Percentiles rank a stretch among this genome's conserved stretches.
These are phyloP conservation scores for Peromyscus leucopus DNA, from an alignment of 2,113 vertebrate species.

Conservation along the genomic window DNA sequence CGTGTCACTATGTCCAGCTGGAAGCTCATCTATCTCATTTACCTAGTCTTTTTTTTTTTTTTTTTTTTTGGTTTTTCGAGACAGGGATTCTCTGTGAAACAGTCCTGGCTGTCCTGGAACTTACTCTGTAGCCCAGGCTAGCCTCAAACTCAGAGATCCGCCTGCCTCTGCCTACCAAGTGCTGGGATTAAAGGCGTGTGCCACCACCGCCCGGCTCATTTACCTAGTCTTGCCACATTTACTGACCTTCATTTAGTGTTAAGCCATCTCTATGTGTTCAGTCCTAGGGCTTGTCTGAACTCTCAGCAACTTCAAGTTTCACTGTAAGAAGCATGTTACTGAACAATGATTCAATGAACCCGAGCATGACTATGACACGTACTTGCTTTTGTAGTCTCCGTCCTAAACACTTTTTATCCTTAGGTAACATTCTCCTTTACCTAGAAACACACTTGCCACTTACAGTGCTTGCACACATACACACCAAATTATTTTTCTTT, in stretches of 20 bases:
- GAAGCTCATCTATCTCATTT: background rate
- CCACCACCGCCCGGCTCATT: no score
- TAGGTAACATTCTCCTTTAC: background rate
- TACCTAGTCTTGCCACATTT: conserved; percentile 4
- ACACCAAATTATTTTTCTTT: conserved; percentile 43
- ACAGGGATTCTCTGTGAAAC: no score
- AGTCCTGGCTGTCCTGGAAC: no score
- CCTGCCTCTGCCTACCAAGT: no score
- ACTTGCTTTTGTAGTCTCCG: conserved; percentile 9
- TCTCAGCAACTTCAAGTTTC: background rate
- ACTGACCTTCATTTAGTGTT: background rate
- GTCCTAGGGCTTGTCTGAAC: background rate
- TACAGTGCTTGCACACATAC: background rate
- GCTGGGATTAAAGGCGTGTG: no score
- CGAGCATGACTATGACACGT: conserved; percentile 1
- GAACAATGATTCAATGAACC: conserved; percentile 3
- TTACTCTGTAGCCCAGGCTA: no score
- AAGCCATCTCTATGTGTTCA: conserved; percentile 1
- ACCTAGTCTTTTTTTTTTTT: background rate
- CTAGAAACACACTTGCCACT: conserved; percentile 18
- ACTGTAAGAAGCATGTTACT: background rate
- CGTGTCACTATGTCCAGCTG: background rate
- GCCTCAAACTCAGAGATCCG: no score
- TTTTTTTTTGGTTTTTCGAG: background rate
- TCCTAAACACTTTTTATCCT: background rate